These are phyloP conservation scores for Sericinus montela DNA, from an alignment of 2,888 invertebrate genomes.

Conservation along the genomic window DNA sequence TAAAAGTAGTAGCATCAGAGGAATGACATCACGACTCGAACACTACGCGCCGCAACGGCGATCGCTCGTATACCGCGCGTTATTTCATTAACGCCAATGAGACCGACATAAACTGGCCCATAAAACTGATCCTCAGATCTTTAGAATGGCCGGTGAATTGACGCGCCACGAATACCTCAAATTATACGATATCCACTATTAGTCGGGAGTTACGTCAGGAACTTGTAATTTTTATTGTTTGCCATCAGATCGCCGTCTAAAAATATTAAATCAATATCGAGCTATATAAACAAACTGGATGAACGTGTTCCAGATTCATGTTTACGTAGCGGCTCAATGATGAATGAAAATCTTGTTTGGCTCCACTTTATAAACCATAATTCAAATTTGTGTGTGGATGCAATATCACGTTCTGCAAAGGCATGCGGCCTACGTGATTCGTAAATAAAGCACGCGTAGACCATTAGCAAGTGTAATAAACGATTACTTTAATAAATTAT, in stretches of 20 bases:
- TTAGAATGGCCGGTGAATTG: conserved; percentile 10
- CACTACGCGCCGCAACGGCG: conserved; percentile 24
- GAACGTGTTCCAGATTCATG: conserved; percentile 16
- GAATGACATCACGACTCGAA: conserved; percentile 42
- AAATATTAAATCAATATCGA: conserved; percentile 19
- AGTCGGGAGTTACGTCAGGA: background rate
- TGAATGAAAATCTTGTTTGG: conserved; percentile 5
- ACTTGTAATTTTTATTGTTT: conserved; percentile 10
- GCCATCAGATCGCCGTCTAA: conserved; percentile 13
- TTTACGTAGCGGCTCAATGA: conserved; percentile 12
- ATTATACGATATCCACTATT: background rate
- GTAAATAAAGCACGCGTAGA: background rate
- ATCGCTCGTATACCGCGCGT: conserved; percentile 27
- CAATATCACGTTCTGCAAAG: background rate
- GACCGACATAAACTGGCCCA: conserved; percentile 30
- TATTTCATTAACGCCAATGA: conserved; percentile 35
- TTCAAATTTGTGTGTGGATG: background rate
- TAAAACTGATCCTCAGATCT: conserved; percentile 29
- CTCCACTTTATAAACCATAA: background rate
- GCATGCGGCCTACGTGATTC: background rate
- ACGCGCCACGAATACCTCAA: background rate
- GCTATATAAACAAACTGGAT: conserved; percentile 17
- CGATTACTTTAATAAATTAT: too few species aligned
- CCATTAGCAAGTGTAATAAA: too few species aligned
- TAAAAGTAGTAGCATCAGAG: conserved; percentile 40